Conservation (phyloP, 2,888 invertebrate species). For the Dicycla oo region DNA sequence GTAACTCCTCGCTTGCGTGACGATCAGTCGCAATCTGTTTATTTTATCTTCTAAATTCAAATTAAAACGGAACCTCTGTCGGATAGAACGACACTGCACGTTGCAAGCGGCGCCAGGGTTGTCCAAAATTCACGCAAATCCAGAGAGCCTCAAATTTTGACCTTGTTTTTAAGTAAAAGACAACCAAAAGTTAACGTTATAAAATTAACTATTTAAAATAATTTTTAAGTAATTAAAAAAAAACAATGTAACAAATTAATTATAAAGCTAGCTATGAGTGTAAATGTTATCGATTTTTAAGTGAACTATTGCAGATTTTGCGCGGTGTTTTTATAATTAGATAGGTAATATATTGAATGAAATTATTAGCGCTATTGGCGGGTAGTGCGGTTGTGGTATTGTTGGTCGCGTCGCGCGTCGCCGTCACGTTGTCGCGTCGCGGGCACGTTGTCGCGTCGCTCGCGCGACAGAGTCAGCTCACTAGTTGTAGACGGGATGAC, state of each 20-base stretch:
- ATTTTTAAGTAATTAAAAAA: constrained; percentile 85
- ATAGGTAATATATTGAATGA: constrained; percentile 91
- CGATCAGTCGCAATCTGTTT: constrained; percentile 27
- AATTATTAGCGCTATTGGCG: constrained; percentile 88
- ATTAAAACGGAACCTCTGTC: constrained; percentile 33
- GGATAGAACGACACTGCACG: constrained; percentile 69
- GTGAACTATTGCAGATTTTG: constrained; percentile 90
- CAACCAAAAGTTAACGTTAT: constrained; percentile 90
- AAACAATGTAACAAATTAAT: constrained; percentile 90
- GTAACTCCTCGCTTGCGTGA: constrained; percentile 46
- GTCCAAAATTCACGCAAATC: constrained; percentile 84
- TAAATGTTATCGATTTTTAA: constrained; percentile 90
- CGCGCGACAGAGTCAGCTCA: constrained; percentile 65
- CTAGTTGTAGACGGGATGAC: constrained; percentile 70
- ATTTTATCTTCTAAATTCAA: constrained; percentile 44
- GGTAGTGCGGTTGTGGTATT: constrained; percentile 81
- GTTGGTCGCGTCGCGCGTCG: constrained; percentile 44
- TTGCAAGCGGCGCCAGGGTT: constrained; percentile 79
- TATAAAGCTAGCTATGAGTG: constrained; percentile 90
- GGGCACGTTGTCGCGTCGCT: constrained; percentile 16
- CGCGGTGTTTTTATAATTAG: constrained; percentile 91
- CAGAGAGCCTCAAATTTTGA: constrained; percentile 85
- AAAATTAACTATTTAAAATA: constrained; percentile 89
- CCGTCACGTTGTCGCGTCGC: constrained; percentile 10
- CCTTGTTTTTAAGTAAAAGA: constrained; percentile 88